These are phyloP conservation scores for Caenorhabditis sp. DNA, from an alignment of 2,888 invertebrate genomes.

Conservation along the genomic window DNA sequence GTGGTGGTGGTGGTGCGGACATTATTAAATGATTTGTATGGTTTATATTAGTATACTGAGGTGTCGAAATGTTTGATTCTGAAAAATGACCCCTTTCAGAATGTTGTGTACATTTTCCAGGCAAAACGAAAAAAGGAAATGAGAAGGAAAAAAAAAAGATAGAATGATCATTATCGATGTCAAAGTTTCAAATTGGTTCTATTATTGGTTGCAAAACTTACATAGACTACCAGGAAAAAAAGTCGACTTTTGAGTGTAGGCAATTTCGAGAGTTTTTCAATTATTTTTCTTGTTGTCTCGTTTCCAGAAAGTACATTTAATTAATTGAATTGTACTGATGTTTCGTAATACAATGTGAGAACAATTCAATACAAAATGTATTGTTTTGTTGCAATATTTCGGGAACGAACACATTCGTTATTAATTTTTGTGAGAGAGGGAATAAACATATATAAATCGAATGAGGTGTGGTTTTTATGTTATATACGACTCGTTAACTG, in stretches of 20 bases:
- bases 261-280: not conserved
- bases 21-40: not conserved
- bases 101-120: not conserved
- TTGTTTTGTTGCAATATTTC: not conserved
- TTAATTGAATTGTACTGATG: not conserved
- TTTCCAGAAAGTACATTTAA: not conserved
- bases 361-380: not conserved
- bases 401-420: not conserved
- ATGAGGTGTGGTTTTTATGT: not conserved
- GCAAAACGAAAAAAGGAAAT: not conserved
- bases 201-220: not conserved
- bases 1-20: conserved; percentile 16
- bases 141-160: not conserved
- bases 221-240: not conserved
- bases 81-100: not conserved
- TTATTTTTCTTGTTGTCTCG: not conserved
- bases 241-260: not conserved
- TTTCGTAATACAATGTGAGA: not conserved
- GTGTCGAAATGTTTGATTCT: not conserved
- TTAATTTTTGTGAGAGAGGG: not conserved
- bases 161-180: not conserved
- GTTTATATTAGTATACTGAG: not conserved
- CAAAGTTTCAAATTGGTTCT: not conserved
- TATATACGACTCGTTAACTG: not conserved
- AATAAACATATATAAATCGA: not conserved